phyloP scores from a whole-genome alignment of 1,140 invertebrate species.

The Papilio xuthus region DNA sequence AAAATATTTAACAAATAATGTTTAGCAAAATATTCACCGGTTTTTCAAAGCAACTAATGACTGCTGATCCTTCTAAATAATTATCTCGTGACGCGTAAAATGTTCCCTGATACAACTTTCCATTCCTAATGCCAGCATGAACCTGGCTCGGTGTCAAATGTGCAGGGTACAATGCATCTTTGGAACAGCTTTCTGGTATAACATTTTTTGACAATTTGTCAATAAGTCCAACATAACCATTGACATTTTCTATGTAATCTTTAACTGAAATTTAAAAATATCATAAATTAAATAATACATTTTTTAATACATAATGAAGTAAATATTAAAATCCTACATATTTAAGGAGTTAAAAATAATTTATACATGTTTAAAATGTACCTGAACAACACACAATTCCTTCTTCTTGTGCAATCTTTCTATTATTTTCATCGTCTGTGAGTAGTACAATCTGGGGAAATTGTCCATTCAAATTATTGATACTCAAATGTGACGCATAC shows the following conservation, averaged over 20 bases:
- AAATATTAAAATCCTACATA: too few species aligned
- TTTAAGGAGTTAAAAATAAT: too few species aligned
- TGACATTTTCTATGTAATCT: slow-evolving; percentile 88
- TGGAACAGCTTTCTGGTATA: slow-evolving; percentile 83
- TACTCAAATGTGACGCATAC: slow-evolving; percentile 88
- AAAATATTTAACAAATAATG: too few species aligned
- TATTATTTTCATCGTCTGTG: slow-evolving; percentile 93
- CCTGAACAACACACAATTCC: slow-evolving; percentile 87
- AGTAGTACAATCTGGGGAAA: slow-evolving; percentile 89
- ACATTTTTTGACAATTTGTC: slow-evolving; percentile 91
- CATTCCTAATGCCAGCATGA: slow-evolving; percentile 90
- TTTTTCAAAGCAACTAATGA: slow-evolving; percentile 89
- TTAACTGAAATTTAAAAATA: slow-evolving; percentile 81
- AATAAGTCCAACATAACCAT: slow-evolving; percentile 84
- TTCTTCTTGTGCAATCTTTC: slow-evolving; percentile 86
- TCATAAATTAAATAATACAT: too few species aligned
- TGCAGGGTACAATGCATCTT: slow-evolving; percentile 90
- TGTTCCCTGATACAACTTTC: slow-evolving; percentile 90
- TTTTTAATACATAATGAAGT: too few species aligned
- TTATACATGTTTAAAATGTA: slow-evolving; percentile 60
- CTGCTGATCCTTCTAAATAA: slow-evolving; percentile 96
- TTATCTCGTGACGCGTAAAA: slow-evolving; percentile 95
- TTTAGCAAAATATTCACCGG: slow-evolving; percentile 79
- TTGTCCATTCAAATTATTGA: slow-evolving; percentile 67
- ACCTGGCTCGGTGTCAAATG: slow-evolving; percentile 90